Percentiles rank a stretch among this genome's conserved stretches.
Evolutionary conservation across 2,797 vertebrate species (phyloP).

Genomic region (Euphonia xanthogaster): DNA sequence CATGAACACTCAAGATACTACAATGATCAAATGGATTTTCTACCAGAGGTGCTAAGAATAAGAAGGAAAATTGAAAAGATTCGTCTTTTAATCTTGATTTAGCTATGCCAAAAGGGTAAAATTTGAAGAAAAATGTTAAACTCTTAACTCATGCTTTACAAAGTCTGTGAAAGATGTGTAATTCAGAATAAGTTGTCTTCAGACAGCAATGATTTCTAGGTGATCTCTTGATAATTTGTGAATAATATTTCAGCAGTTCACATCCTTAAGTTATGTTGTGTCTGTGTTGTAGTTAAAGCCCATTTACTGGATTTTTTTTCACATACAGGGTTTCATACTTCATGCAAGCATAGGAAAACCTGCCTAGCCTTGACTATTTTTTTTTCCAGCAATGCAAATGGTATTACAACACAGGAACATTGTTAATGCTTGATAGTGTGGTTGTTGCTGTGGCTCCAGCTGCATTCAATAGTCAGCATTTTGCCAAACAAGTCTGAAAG

Average conservation of each 20-base stretch:
- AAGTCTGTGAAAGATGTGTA: neutral
- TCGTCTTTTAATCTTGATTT: neutral
- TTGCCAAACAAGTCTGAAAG: neutral
- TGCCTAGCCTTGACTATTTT: neutral
- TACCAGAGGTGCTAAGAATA: neutral
- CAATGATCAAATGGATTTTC: neutral
- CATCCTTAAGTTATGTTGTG: neutral
- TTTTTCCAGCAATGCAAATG: neutral
- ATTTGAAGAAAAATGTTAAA: neutral
- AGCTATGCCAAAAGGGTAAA: neutral
- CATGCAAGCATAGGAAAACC: neutral
- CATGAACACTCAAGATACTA: neutral
- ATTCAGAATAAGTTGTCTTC: neutral
- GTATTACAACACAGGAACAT: neutral
- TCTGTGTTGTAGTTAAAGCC: neutral
- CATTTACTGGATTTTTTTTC: neutral
- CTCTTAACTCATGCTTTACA: neutral
- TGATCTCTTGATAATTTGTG: neutral
- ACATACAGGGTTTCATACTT: neutral
- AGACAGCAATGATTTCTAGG: neutral
- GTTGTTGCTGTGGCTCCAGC: neutral
- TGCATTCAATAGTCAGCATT: neutral
- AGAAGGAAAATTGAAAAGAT: neutral
- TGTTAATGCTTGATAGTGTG: neutral
- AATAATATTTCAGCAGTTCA: neutral